phyloP scores from a whole-genome alignment of 2,113 vertebrate species.

The Amphiprion percula region DNA sequence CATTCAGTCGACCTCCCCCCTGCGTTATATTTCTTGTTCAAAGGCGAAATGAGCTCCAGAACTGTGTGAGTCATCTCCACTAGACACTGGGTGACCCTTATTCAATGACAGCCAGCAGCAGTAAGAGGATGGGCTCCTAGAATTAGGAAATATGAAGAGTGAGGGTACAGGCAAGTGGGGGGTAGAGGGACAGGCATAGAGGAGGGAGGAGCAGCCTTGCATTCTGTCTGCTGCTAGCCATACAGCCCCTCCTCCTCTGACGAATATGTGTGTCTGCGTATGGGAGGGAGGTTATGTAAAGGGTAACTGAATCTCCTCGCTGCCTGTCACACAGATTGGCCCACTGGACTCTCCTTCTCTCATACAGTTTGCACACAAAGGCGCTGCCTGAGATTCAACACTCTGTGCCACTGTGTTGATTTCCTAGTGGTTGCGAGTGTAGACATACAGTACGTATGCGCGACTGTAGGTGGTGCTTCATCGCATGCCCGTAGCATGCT shows the following conservation, averaged over 20 bases:
- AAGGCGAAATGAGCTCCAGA: neutral
- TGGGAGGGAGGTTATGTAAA: constrained; percentile 83
- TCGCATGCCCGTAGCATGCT: constrained; percentile 59
- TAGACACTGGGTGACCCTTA: neutral
- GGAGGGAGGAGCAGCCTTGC: constrained; percentile 54
- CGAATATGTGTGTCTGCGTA: constrained; percentile 53
- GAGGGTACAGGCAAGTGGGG: constrained; percentile 5
- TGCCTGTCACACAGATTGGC: constrained; percentile 65
- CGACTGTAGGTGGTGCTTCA: constrained; percentile 72
- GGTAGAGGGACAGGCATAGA: constrained; percentile 29
- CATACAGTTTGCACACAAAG: constrained; percentile 18
- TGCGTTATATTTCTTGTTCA: neutral
- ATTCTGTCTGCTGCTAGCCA: constrained; percentile 54
- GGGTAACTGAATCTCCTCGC: constrained; percentile 79
- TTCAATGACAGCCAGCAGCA: neutral
- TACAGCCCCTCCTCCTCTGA: constrained; percentile 75
- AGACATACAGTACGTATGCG: constrained; percentile 29
- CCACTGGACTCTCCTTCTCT: constrained; percentile 26
- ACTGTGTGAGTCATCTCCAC: neutral
- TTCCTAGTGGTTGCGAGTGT: constrained; percentile 11
- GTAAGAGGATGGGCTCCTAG: neutral
- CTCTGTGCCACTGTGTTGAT: constrained; percentile 4
- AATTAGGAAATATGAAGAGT: constrained; percentile 6
- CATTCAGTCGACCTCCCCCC: neutral
- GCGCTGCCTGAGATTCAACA: constrained; percentile 54